phyloP scores from a whole-genome alignment of 1,140 invertebrate genomes.

The Bombus vancouverensis region DNA sequence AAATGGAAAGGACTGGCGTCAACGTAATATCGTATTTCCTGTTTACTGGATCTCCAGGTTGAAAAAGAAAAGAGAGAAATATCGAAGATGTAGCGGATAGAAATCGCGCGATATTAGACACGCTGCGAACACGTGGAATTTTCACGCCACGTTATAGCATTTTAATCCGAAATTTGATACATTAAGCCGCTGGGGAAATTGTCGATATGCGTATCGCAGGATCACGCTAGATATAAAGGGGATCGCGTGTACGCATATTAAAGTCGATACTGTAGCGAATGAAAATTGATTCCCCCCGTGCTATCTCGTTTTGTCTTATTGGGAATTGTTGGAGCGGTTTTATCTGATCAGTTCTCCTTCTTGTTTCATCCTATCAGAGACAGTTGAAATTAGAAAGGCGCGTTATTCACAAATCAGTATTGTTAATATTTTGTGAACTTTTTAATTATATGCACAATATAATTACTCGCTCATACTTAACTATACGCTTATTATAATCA shows the following conservation, averaged over 20 bases:
- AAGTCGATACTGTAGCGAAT: neutral
- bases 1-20: neutral
- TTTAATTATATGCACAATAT: neutral
- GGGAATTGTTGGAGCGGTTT: neutral
- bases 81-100: neutral
- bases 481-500: too few species aligned
- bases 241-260: neutral
- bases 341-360: neutral
- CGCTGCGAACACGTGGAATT: neutral
- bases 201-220: neutral
- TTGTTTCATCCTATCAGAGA: neutral
- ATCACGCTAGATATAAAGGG: neutral
- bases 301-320: neutral
- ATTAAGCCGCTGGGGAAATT: constrained; percentile 11
- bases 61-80: neutral
- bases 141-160: neutral
- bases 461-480: too few species aligned
- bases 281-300: neutral
- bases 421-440: neutral
- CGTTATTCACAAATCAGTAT: neutral
- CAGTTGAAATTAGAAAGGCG: neutral
- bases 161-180: constrained; percentile 29
- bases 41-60: neutral
- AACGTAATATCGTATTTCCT: neutral
- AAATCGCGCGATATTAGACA: neutral